Base-by-base conservation (phyloP, 2,888 invertebrate genomes). In the Campoletis raptor region DNA sequence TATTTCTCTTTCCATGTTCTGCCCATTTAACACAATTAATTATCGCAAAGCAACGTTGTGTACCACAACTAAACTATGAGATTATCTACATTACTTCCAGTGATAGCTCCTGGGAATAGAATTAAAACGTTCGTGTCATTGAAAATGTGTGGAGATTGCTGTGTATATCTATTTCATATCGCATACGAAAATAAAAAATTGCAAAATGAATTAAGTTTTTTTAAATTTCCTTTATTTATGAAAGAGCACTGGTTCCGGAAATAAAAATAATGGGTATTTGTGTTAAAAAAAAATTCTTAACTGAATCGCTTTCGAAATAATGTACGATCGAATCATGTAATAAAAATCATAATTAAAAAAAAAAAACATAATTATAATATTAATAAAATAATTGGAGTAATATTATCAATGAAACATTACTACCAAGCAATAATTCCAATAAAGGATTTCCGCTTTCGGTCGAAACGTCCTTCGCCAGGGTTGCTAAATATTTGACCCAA, bases 21-120 rank as follows among this genome's bases (percentile, higher is more conserved):
- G 54, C 81, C 61, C 73, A 74, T 86, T 84, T 74, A 74, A 84
- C 78, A 69, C 78, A 81, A 86, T 86, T 86, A 86, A 86, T 86
- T 86, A 86, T 84, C 86, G 69, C 67, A 7, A 66, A 24, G 48
- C 73, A 30, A 64, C 42, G 45, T 77, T 67, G 37, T 74, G 54
- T 61, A 57, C 73, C 78, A 52, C 78, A 54, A 40, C 36, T 64
- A 84, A 84, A 84, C 52, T 64, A 52, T 45, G 18, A 52, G 61
- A 81, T 83, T 77, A 76, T 74, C 73, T 24, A 61, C 48, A 72
- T 61, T 80, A 77, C 40, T 80, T 76, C 40, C 9, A 52, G 37
- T 18, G 24, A 61, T 67, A 67, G 24, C 72, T 70, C 54, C 83
- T 42, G 54, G 15, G 64, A 54, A 37, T 57, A 66, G 37, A 40